Percentiles rank a stretch among this genome's conserved stretches.
Conservation (phyloP, 1,140 invertebrate genomes). For the Acromyrmex echinatior region DNA sequence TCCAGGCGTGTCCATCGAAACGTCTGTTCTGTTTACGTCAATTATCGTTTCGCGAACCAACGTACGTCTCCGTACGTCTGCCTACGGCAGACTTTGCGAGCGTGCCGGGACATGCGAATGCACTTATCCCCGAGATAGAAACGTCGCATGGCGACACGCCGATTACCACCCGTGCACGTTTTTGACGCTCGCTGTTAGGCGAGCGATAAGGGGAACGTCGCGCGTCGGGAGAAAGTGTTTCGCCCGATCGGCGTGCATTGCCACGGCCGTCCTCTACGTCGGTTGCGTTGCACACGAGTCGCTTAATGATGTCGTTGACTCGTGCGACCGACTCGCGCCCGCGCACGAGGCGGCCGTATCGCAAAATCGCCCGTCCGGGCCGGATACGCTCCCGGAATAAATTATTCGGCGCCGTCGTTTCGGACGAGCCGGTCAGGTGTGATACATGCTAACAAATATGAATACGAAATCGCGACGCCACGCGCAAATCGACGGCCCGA, state of each 20-base stretch:
- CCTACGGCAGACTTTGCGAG: neutral
- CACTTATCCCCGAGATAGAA: conserved; percentile 50
- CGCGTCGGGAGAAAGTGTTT: conserved; percentile 53
- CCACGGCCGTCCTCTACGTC: conserved; percentile 33
- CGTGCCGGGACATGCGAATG: conserved; percentile 31
- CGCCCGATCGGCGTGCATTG: conserved; percentile 35
- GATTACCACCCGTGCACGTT: neutral
- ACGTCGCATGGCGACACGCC: conserved; percentile 5
- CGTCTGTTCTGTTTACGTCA: neutral
- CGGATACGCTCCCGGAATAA: conserved; percentile 62
- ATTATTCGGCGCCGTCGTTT: conserved; percentile 57
- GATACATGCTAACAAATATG: conserved; percentile 48
- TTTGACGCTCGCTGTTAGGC: neutral
- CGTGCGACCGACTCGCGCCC: conserved; percentile 42
- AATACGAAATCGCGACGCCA: conserved; percentile 26
- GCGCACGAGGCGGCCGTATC: conserved; percentile 46
- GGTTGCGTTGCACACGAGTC: conserved; percentile 42
- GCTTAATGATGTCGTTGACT: conserved; percentile 65
- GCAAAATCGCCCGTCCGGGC: conserved; percentile 44
- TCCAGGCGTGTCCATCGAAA: neutral
- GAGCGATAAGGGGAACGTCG: conserved; percentile 6
- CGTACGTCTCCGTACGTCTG: neutral
- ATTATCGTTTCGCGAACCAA: neutral
- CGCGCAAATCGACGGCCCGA: neutral
- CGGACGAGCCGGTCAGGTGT: conserved; percentile 34